A percentile compares a stretch with the other conserved stretches of the same genome.
Conservation (phyloP, 2,113 vertebrate genomes). For the Chrysemys picta region DNA sequence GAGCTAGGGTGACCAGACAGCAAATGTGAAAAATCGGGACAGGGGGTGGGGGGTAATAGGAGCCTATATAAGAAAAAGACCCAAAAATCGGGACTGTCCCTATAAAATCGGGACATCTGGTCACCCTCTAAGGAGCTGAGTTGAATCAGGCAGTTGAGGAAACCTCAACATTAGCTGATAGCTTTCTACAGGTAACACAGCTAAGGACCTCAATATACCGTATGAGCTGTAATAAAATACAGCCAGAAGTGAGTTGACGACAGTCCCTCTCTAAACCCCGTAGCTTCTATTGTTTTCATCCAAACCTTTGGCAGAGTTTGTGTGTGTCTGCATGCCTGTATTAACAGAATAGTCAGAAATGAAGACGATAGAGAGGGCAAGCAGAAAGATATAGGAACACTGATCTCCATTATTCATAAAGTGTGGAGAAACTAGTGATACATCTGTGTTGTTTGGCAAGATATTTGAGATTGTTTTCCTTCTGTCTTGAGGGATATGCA, state of each 20-base stretch:
- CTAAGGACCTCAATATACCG: not conserved
- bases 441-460: not conserved
- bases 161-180: not conserved
- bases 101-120: too few species aligned
- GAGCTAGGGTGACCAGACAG: too few species aligned
- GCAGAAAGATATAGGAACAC: not conserved
- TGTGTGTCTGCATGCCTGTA: not conserved
- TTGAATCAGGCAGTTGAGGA: not conserved
- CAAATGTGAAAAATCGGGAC: too few species aligned
- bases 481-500: not conserved
- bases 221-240: not conserved
- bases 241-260: not conserved
- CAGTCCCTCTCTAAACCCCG: not conserved
- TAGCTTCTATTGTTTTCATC: not conserved
- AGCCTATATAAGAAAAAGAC: too few species aligned
- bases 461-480: not conserved
- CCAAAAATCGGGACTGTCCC: too few species aligned
- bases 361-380: not conserved
- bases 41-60: too few species aligned
- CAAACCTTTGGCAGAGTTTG: not conserved
- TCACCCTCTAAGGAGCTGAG: not conserved
- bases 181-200: not conserved
- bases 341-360: slow-evolving; percentile 4
- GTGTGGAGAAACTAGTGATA: not conserved
- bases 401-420: not conserved